Base-by-base conservation (phyloP, 2,797 vertebrate genomes). In the Gallinago stenura region DNA sequence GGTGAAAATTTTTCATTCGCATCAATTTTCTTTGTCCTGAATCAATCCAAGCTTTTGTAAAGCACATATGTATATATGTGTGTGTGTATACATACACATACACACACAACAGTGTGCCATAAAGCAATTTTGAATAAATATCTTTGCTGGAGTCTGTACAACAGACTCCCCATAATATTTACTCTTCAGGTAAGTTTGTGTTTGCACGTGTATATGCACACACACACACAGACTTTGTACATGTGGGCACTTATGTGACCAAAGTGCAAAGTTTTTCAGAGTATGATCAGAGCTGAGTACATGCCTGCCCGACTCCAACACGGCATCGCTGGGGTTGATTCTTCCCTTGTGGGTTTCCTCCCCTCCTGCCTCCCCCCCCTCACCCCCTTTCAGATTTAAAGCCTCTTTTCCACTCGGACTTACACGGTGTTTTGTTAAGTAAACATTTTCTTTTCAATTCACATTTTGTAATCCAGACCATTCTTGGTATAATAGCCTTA, bases 191-290 rank as follows among this genome's bases (percentile, higher is more conserved):
- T 95, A 90, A 94, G 94, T 95, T 87, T 95, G 96, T 85, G 82
- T 90, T 89, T 94, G 95, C 96, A 94, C 15, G 85, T 93, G 92
- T 68, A 89, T 89, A 66, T 72, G 97, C 95, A 97, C 87, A 95
- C 57, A 51, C 77, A 95, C 57, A 51, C 77, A 93, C 83, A 97
- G 97, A 97, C 96, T 98, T 97, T 95, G 96, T 97, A 97, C 95
- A 96, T 31, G 80, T 97, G 97, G 97, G 97, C 98, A 98, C 98
- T 98, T 98, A 90, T 81, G 95, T 97, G 96, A 97, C 97, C 97
- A 91, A 97, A 97, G 97, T 96, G 97, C 96, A 97, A 97, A 97
- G 96, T 89, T 94, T 93, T 94, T 96, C 95, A 93, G 96, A 95
- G 90, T 89, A 91, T 71, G 73, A 94, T 71, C 30, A 90, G 93